Conservation (phyloP, 2,888 invertebrate genomes). For the Lepas anatifera region DNA sequence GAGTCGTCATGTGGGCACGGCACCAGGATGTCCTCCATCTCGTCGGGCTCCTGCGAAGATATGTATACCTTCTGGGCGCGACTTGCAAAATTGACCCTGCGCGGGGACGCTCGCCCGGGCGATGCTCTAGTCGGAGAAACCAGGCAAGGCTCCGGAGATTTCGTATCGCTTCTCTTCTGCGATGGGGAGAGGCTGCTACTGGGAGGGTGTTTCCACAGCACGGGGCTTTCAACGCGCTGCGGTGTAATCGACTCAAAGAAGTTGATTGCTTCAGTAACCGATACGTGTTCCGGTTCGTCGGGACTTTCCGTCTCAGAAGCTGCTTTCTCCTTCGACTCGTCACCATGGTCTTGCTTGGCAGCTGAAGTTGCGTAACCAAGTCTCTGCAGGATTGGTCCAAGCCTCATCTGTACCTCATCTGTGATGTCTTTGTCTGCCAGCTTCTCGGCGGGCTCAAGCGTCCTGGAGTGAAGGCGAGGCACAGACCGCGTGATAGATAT, state of each 20-base stretch:
- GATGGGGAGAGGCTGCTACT: background rate
- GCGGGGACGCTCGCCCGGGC: background rate
- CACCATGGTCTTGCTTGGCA: too few relatives aligned
- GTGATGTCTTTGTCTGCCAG: background rate
- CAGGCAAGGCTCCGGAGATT: background rate
- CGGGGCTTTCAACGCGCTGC: background rate
- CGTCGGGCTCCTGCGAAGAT: background rate
- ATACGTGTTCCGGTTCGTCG: background rate
- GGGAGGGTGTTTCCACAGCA: background rate
- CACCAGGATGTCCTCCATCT: background rate
- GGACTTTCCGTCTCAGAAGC: too few relatives aligned
- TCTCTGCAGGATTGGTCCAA: background rate
- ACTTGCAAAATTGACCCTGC: background rate
- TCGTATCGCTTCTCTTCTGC: background rate
- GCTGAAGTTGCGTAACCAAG: background rate
- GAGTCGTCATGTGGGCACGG: background rate
- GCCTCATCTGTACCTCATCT: too few relatives aligned
- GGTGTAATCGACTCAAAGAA: conserved; percentile 1
- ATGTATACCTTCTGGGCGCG: background rate
- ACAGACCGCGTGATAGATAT: background rate
- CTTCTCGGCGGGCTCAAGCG: background rate
- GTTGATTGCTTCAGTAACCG: background rate
- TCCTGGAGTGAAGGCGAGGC: background rate
- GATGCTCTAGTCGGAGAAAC: background rate
- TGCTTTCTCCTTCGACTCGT: background rate